Base-by-base conservation (phyloP, 2,797 vertebrate species). In the Helicolenus hilgendorfi region DNA sequence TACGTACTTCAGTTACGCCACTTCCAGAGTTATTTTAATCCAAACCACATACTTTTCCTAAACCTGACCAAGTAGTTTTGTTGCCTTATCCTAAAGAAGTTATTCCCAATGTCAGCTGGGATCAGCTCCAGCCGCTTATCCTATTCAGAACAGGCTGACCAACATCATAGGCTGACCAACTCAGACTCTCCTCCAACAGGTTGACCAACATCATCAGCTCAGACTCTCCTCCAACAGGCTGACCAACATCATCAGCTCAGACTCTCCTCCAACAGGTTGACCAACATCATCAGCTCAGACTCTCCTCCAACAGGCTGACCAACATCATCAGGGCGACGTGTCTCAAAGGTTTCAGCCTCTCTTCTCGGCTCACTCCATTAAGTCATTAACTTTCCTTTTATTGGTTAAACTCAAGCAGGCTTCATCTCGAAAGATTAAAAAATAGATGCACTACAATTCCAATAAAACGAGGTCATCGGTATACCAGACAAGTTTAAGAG, bases 381-480 rank as follows among this genome's bases (percentile, higher is more conserved):
- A 62, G 56, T 20, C 26, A 15, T 63, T 31, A 22, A 74, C 58
- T 15, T 62, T 14, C 11, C 0, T 77, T 77, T 80, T 24, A 74
- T 29, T 29, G 45, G 22, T 71, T 59, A 20, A 71, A 68, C 41
- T 38, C n/a, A 14, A 72, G 7, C 53, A 62, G 20, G 24, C 5
- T 38, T 82, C 11, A 58, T 22, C 63, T 53, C 38, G 36, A 49
- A 58, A 67, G 2, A 2, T 53, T 67, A 26, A 72, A 73, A 41
- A 72, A 55, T 49, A 77, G 24, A 74, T 65, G 75, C 69, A 73
- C 33, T 58, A 49, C 55, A 79, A 71, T 11, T 8, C 29, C 71
- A 71, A 64, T 86, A 81, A 83, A 92, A 76, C 6, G 11, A 76
- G 84, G 71, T 58, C 74, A 69, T 72, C 56, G 27, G 35, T 69